phyloP scores from a whole-genome alignment of 2,888 invertebrate species.

The Phanerotoma sp. region DNA sequence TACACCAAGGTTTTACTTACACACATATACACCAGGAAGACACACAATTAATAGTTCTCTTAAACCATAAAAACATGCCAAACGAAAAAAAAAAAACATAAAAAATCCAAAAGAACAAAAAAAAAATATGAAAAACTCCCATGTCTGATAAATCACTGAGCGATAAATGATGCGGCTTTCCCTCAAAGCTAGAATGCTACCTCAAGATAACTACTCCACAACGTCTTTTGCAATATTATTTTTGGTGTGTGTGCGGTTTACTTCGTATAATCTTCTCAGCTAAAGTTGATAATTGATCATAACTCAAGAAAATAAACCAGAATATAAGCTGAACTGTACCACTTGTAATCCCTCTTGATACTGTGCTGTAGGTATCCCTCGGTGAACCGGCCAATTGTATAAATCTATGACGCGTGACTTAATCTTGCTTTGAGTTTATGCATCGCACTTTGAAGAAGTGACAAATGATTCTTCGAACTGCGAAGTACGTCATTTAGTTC shows the following conservation, averaged over 20 bases:
- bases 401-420: background rate
- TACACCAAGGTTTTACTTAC: conserved; percentile 13
- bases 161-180: background rate
- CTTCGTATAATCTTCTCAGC: background rate
- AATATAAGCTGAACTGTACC: conserved; percentile 1
- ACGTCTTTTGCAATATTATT: background rate
- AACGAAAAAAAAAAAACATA: background rate
- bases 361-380: background rate
- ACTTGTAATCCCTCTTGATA: too few species aligned
- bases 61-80: background rate
- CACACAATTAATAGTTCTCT: conserved; percentile 15
- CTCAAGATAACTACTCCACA: background rate
- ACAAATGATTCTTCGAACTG: conserved; percentile 1
- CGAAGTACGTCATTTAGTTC: background rate
- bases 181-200: background rate
- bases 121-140: conserved; percentile 4
- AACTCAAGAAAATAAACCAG: conserved; percentile 48
- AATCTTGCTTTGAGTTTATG: background rate
- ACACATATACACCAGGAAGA: conserved; percentile 6
- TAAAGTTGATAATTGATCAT: conserved; percentile 43
- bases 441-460: background rate
- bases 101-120: background rate
- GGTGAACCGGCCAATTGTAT: background rate
- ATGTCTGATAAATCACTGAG: background rate
- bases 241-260: background rate